A percentile compares a stretch with the other conserved stretches of the same genome.
Conservation (phyloP, 1,140 invertebrate species). For the Saccostrea glomerata region DNA sequence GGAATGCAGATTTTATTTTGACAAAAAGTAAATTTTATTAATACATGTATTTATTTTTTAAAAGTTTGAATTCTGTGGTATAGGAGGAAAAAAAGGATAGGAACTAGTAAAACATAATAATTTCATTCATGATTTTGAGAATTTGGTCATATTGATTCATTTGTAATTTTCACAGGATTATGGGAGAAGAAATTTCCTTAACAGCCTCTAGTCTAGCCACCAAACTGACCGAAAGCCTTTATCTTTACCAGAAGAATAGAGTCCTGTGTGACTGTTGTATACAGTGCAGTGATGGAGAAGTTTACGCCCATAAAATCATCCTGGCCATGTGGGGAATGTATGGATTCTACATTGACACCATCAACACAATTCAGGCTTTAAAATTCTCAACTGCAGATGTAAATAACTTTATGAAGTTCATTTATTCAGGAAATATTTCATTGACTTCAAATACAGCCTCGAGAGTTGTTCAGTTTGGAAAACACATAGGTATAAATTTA, state of each 20-base stretch:
- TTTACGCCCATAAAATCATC: not conserved
- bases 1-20: too few relatives aligned
- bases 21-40: too few relatives aligned
- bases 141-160: too few relatives aligned
- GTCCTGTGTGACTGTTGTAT: not conserved
- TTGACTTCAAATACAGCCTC: not conserved
- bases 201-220: not conserved
- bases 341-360: not conserved
- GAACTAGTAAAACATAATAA: too few relatives aligned
- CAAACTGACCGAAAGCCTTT: not conserved
- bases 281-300: not conserved
- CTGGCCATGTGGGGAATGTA: not conserved
- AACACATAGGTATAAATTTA: not conserved
- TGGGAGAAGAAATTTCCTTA: not conserved
- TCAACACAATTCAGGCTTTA: not conserved
- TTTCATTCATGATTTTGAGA: too few relatives aligned
- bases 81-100: too few relatives aligned
- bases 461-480: not conserved
- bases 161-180: not conserved
- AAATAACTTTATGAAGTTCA: not conserved
- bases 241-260: not conserved
- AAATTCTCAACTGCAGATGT: not conserved
- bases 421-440: not conserved
- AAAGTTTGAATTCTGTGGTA: too few relatives aligned
- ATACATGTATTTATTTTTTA: too few relatives aligned